Evolutionary conservation across 2,113 vertebrate genomes (phyloP).

Genomic region (Fukomys damarensis): DNA sequence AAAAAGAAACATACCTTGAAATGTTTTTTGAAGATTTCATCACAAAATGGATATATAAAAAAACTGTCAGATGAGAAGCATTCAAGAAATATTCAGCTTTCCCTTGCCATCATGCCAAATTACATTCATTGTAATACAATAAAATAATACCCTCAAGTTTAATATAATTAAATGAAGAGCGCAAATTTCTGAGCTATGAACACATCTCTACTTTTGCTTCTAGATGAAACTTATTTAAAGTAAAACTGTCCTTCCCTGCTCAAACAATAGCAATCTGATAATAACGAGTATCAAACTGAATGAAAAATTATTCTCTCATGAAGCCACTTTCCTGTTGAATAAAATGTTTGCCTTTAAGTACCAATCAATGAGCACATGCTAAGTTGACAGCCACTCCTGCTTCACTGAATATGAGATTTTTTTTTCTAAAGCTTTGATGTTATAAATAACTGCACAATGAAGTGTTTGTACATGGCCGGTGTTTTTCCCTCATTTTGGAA

Average conservation of each 20-base stretch:
- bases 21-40: not conserved
- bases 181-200: conserved; percentile 23
- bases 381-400: not conserved
- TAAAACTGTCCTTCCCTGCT: not conserved
- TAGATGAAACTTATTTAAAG: conserved; percentile 26
- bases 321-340: not conserved
- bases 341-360: not conserved
- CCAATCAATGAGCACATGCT: not conserved
- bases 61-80: not conserved
- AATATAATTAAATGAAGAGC: not conserved
- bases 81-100: not conserved
- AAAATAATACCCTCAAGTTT: conserved; percentile 26
- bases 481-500: not conserved
- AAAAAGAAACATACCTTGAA: not conserved
- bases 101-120: not conserved
- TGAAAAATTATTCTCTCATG: not conserved
- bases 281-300: not conserved
- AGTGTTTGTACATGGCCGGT: not conserved
- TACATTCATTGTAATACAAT: not conserved
- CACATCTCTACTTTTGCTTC: not conserved
- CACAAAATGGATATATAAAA: not conserved
- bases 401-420: not conserved
- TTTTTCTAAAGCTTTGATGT: not conserved
- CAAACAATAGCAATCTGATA: conserved; percentile 9
- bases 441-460: conserved; percentile 5